Base-by-base conservation (phyloP, 2,888 invertebrate genomes). In the Calameuta pallipes region DNA sequence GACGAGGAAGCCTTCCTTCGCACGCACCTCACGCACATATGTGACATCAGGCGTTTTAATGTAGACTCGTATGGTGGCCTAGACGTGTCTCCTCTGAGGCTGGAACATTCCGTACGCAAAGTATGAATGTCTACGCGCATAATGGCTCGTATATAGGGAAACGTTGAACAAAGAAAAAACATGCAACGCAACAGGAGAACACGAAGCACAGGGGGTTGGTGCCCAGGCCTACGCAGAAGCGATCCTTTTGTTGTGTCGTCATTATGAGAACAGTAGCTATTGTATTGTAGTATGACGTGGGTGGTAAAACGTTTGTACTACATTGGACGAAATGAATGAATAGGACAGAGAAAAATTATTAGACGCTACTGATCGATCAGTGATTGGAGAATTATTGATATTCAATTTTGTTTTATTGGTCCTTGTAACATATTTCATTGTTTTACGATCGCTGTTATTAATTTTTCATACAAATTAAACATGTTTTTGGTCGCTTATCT, bases 121-220 rank as follows among this genome's bases (percentile, higher is more conserved):
- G 69, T 68, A 76, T 70, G 73, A 73, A 37, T 23, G 69, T 12
- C 31, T 30, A 71, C 31, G 77, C 73, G 78, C 77, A 35, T 71
- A 83, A 85, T 82, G 81, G 82, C 80, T 78, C 83, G 80, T 82
- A 82, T 83, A 85, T 84, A 81, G 81, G 80, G 85, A 87, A 88
- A 84, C 83, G 87, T 86, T 87, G 87, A 90, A 90, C 89, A 90
- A 90, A 90, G 90, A 84, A 90, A 90, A 90, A 90, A 90, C 90
- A 90, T 88, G 88, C 88, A 80, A 81, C 79, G 81, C 84, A 90
- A 85, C 88, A 90, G 90, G 90, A 90, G 89, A 89, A 82, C 88
- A 90, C 85, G 88, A 85, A 75, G 74, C 73, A 69, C 76, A 81
- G 82, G 83, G 85, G 87, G 87, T 12, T 84, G 79, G 78, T 70